Evolutionary conservation across 1,140 invertebrate species (phyloP).

Genomic region (Drosophila quadrilineata): DNA sequence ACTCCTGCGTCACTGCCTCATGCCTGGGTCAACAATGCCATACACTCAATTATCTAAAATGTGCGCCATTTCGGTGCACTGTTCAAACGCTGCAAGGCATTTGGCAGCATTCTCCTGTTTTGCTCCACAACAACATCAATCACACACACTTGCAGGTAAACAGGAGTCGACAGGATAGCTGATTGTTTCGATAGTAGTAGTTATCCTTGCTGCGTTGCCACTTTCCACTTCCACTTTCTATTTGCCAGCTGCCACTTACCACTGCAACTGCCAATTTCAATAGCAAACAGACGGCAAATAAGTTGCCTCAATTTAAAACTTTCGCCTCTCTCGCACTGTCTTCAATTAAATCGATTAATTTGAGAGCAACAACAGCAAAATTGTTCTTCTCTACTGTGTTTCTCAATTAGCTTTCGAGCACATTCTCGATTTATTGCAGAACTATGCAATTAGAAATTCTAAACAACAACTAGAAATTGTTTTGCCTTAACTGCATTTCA

Average conservation of each 20-base stretch:
- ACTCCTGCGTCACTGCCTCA: no score
- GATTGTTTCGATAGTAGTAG: constrained; percentile 58
- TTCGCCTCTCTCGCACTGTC: constrained; percentile 29
- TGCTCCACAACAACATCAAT: constrained; percentile 40
- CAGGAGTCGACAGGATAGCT: constrained; percentile 7
- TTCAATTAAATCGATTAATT: constrained; percentile 79
- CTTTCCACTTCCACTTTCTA: not conserved
- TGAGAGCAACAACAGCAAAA: constrained; percentile 43
- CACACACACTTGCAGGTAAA: constrained; percentile 19
- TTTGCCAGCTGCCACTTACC: not conserved
- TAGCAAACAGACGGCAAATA: constrained; percentile 64
- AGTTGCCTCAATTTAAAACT: constrained; percentile 38
- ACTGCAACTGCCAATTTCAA: constrained; percentile 33
- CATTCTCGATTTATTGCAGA: no score
- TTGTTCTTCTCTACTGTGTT: constrained; percentile 20
- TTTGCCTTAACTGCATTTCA: not conserved
- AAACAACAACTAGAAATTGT: not conserved
- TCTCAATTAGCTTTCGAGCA: constrained; percentile 24
- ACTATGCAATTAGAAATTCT: not conserved
- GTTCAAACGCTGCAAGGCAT: constrained; percentile 38
- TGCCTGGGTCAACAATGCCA: constrained; percentile 27
- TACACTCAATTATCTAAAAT: constrained; percentile 45
- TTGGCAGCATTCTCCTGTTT: constrained; percentile 26
- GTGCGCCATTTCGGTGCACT: constrained; percentile 59
- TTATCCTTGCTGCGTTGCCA: constrained; percentile 3